These are phyloP conservation scores for Apodemia zela DNA, from an alignment of 2,888 invertebrate genomes.

Conservation along the genomic window DNA sequence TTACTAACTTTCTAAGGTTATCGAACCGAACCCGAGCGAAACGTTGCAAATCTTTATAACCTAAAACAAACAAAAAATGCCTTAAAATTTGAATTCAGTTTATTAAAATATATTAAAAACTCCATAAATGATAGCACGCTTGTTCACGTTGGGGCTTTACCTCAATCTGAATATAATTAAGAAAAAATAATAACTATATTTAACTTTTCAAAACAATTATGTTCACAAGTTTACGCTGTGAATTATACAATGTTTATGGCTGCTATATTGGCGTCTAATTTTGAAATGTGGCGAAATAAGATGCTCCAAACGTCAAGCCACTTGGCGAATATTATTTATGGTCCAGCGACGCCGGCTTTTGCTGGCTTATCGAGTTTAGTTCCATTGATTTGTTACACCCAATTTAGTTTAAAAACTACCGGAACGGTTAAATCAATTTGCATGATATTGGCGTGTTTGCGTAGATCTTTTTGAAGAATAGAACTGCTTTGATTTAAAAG, in stretches of 20 bases:
- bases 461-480: no score
- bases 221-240: background rate
- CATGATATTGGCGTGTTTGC: background rate
- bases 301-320: conserved; percentile 32
- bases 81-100: no score
- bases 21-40: no score
- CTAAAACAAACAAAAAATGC: no score
- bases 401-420: background rate
- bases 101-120: no score
- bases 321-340: conserved; percentile 38
- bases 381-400: conserved; percentile 6
- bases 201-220: background rate
- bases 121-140: no score
- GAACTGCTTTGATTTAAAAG: no score
- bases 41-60: no score
- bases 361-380: conserved; percentile 4
- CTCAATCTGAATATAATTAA: no score
- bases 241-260: conserved; percentile 12
- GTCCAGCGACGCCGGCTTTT: conserved; percentile 15
- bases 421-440: background rate
- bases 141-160: no score
- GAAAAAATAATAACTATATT: no score
- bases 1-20: no score
- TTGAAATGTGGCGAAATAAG: conserved; percentile 54
- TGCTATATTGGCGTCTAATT: conserved; percentile 37